Base-by-base conservation (phyloP, 2,888 invertebrate genomes). In the Beris morrisii region DNA sequence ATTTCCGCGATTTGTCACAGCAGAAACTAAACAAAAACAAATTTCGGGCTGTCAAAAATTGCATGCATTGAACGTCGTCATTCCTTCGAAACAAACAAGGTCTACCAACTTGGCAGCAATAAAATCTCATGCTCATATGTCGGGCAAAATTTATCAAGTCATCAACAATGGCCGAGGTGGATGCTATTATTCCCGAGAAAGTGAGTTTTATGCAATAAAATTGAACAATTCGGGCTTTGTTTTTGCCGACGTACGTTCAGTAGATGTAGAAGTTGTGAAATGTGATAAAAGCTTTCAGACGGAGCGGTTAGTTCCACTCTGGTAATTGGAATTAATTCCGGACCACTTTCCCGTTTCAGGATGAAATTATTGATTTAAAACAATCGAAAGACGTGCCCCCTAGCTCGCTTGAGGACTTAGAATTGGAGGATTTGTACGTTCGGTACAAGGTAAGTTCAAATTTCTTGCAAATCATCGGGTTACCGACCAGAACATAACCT, bases 381-480 rank as follows among this genome's bases (percentile, higher is more conserved):
- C 38, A 38, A 7, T 87, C 84, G 64, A 82, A 85, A 69, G 87
- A 89, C 69, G 85, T 88, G 72, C 87, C 87, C 13, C 89, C 88
- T 73, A 84, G 78, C 68, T 76, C 87, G 15, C 84, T 90, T 70
- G 93, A 93, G 73, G 93, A 93, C 74, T 75, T 92, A 70, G 96
- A 96, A 79, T 85, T 90, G 50, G 95, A 96, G 80, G 97, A 97
- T 84, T 84, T 97, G 59, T 97, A 96, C 79, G 95, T 95, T 12
- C 95, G 95, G 82, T 97, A 92, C 76, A 97, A 97, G 88, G 93
- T 92, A 83, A 65, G 64, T 69, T n/a, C 46, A 22, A 13, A 54
- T 12, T 30, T 32, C 5, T 57, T 54, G 28, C 48, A 52, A 45
- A 13, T 12, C 28, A n/a, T 58, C 22, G 5, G 45, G 28, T 3